A percentile compares a stretch with the other conserved stretches of the same genome.
Conservation (phyloP, 2,888 invertebrate species). For the Temnothorax rugatulus region DNA sequence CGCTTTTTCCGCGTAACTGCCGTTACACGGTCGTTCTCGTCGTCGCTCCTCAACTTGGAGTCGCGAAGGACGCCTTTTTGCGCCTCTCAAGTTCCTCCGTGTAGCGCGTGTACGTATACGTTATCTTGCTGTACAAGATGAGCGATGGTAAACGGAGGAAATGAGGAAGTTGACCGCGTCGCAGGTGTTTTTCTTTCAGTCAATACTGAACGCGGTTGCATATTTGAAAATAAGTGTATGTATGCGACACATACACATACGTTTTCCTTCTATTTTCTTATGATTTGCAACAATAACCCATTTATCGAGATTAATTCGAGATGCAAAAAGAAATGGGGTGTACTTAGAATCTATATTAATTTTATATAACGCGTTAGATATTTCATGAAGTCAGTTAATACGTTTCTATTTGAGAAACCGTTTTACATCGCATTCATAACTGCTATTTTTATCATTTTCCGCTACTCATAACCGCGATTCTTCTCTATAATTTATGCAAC, state of each 20-base stretch:
- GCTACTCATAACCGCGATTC: background rate
- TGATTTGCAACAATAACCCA: background rate
- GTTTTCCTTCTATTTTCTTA: background rate
- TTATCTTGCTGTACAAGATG: constrained; percentile 9
- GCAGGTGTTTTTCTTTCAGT: background rate
- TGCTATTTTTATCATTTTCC: background rate
- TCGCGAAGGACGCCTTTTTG: constrained; percentile 41
- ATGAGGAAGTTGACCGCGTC: constrained; percentile 34
- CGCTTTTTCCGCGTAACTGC: constrained; percentile 45
- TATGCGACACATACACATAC: too few species aligned
- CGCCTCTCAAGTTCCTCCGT: background rate
- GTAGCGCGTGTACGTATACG: background rate
- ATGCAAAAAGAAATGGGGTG: background rate
- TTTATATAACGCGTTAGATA: background rate
- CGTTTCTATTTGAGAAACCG: background rate
- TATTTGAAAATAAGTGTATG: background rate
- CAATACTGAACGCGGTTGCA: background rate
- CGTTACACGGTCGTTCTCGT: constrained; percentile 45
- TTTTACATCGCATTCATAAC: background rate
- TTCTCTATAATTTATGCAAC: background rate
- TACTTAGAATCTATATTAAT: background rate
- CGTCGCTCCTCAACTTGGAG: constrained; percentile 26
- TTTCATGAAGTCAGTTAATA: background rate
- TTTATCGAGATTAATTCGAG: background rate
- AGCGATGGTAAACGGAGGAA: background rate